phyloP scores from a whole-genome alignment of 2,113 vertebrate species.

The Chinchilla lanigera region DNA sequence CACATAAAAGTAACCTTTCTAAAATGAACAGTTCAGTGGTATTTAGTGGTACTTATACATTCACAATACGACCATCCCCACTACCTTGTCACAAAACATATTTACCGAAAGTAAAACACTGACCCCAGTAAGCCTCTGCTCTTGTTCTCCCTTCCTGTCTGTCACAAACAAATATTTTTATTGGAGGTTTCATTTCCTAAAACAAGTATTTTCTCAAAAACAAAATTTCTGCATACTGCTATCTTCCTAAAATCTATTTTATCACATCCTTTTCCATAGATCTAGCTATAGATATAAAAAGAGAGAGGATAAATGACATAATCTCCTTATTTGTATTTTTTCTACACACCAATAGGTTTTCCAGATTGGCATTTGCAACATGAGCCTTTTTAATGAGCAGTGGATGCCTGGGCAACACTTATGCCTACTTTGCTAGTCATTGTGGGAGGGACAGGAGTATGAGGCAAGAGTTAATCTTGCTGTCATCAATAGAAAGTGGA shows the following conservation, averaged over 20 bases:
- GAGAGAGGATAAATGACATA: constrained; percentile 22
- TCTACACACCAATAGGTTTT: constrained; percentile 70
- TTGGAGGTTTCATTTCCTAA: constrained; percentile 38
- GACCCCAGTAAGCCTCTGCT: not conserved
- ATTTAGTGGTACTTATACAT: not conserved
- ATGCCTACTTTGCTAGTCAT: constrained; percentile 59
- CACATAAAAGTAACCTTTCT: constrained; percentile 20
- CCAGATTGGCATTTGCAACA: constrained; percentile 59
- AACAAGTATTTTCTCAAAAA: constrained; percentile 40
- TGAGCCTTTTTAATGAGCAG: constrained; percentile 46
- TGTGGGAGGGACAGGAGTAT: constrained; percentile 50
- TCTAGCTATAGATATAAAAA: constrained; percentile 59
- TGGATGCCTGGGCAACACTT: constrained; percentile 63
- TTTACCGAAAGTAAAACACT: constrained; percentile 29
- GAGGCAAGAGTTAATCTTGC: constrained; percentile 71
- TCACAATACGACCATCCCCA: not conserved
- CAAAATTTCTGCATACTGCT: constrained; percentile 18
- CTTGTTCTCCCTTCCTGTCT: not conserved
- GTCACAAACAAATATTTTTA: not conserved
- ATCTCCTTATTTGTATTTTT: constrained; percentile 77
- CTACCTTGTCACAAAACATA: not conserved
- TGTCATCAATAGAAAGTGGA: constrained; percentile 75
- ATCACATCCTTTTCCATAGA: constrained; percentile 47
- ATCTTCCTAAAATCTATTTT: constrained; percentile 54
- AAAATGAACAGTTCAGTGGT: not conserved